These are phyloP conservation scores for Lepilemur ruficaudatus DNA, from an alignment of 2,797 vertebrate genomes.

Conservation along the genomic window DNA sequence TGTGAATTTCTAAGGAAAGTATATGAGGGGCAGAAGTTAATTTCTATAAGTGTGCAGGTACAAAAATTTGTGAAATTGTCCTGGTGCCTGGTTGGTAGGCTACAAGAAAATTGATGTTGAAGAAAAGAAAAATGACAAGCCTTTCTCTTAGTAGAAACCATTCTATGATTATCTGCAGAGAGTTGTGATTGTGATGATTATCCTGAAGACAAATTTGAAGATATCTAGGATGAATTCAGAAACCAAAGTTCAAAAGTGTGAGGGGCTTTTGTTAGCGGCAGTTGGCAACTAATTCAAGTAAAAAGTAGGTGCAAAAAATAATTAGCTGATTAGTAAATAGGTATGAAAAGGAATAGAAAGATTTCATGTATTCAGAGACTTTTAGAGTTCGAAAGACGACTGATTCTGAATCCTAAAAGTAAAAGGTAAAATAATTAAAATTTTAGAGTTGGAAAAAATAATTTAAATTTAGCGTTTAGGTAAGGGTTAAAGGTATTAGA, in stretches of 20 bases:
- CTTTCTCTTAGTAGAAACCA: not conserved
- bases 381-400: not conserved
- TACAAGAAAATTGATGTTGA: not conserved
- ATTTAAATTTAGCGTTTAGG: not conserved
- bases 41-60: not conserved
- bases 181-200: not conserved
- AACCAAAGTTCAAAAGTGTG: not conserved
- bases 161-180: not conserved
- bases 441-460: not conserved
- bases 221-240: not conserved
- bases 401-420: not conserved
- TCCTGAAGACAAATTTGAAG: not conserved
- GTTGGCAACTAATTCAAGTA: not conserved
- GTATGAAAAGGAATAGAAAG: not conserved
- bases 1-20: not conserved
- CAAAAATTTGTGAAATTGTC: not conserved
- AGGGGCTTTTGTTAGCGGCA: not conserved
- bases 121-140: not conserved
- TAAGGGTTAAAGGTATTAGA: not conserved
- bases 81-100: not conserved
- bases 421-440: not conserved
- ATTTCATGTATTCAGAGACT: not conserved
- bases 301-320: not conserved
- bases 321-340: not conserved
- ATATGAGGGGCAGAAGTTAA: not conserved